Evolutionary conservation across 2,888 invertebrate genomes (phyloP), one percentile per base, ranked within the genome.

Genomic region (Hyposoter dolosus): DNA sequence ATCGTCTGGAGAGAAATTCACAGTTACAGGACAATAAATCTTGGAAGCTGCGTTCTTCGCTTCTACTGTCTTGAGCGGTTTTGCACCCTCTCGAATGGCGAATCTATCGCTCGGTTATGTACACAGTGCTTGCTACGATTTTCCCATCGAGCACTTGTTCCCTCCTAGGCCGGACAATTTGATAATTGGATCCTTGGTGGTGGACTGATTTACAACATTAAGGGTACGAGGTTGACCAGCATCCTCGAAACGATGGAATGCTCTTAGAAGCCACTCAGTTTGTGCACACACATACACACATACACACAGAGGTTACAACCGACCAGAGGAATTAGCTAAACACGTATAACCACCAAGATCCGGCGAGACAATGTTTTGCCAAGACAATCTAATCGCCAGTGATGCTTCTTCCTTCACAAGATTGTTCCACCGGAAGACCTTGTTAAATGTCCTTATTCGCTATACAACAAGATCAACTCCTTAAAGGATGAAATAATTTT

Each of bases 141-240:
- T 81, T 76, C 80, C 56, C 40, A 60, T 60, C 12, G 28, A 56
- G 40, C 19, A 43, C 43, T 72, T 47, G 47, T 47, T 81, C 32
- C 66, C 74, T 66, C 60, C 81, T 86, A 85, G 86, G 89, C 89
- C 88, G 93, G 92, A 92, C 93, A 92, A 93, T 93, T 93, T 93
- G 93, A 92, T 93, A 93, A 93, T 93, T 93, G 93, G 92, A 93
- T 93, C 91, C 91, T 91, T 89, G 91, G 91, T 90, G 89, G 86
- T 85, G 89, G 89, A 88, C 90, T 93, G 93, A 93, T 93, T 93
- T 93, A 93, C 91, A 91, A 90, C 88, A 84, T 81, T 84, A 86
- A 91, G 92, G 91, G 92, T 92, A 88, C 90, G 87, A 84, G 40
- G 90, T 88, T 92, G 92, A 92, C 92, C 92, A 90, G 89, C 88